Evolutionary conservation across 2,113 vertebrate genomes (phyloP).

Genomic region (Sialia sialis): DNA sequence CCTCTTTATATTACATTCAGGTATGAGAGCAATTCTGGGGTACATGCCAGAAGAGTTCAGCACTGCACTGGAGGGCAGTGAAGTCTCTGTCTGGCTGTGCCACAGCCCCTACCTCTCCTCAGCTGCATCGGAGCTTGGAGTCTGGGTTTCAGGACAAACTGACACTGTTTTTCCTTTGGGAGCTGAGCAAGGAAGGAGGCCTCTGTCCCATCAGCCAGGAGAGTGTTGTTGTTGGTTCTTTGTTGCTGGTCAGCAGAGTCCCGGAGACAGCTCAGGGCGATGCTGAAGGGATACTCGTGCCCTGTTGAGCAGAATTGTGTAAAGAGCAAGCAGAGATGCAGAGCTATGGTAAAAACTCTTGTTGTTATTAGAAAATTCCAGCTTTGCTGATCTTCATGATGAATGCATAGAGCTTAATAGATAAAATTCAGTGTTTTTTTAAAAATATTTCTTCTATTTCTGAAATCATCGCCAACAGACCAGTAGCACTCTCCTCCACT

Average conservation of each 20-base stretch:
- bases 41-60: not conserved
- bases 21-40: not conserved
- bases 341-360: not conserved
- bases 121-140: constrained; percentile 34
- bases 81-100: too few relatives aligned
- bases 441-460: not conserved
- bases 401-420: not conserved
- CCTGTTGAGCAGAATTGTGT: constrained; percentile 56
- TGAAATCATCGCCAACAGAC: not conserved
- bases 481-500: not conserved
- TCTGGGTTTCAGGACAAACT: constrained; percentile 72
- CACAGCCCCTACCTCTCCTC: constrained; percentile 63
- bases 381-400: not conserved
- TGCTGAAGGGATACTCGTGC: constrained; percentile 76
- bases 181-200: constrained; percentile 52
- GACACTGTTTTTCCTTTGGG: constrained; percentile 63
- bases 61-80: not conserved
- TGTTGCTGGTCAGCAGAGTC: constrained; percentile 50
- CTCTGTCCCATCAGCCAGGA: constrained; percentile 39
- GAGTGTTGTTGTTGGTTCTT: constrained; percentile 38
- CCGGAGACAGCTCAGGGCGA: constrained; percentile 57
- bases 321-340: not conserved
- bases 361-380: not conserved
- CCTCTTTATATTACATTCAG: not conserved
- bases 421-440: not conserved